These are phyloP conservation scores for Dromius quadrimaculatus DNA, from an alignment of 2,888 invertebrate species.

Conservation along the genomic window DNA sequence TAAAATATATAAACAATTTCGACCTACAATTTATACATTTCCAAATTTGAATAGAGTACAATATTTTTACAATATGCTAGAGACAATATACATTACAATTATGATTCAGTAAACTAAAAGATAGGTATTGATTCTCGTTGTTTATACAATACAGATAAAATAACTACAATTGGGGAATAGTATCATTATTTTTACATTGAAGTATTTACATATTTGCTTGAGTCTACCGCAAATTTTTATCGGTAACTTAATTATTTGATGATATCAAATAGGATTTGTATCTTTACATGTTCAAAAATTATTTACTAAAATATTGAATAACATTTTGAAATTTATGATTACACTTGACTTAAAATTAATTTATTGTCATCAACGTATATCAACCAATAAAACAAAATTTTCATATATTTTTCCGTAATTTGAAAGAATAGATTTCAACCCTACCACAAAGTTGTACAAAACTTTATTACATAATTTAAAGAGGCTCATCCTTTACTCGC, in stretches of 20 bases:
- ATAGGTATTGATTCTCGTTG: conserved; percentile 11
- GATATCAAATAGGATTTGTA: conserved; percentile 10
- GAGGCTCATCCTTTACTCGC: too few species aligned
- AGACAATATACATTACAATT: neutral
- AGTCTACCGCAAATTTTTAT: neutral
- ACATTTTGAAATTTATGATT: conserved; percentile 24
- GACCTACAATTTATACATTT: conserved; percentile 14
- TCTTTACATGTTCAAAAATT: conserved; percentile 32
- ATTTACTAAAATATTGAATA: conserved; percentile 22
- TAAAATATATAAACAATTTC: conserved; percentile 21
- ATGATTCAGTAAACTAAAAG: conserved; percentile 1
- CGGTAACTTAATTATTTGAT: neutral
- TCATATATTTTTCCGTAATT: conserved; percentile 13
- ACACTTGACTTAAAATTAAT: conserved; percentile 23
- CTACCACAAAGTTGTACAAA: too few species aligned
- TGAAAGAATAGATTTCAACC: too few species aligned
- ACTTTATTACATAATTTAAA: too few species aligned
- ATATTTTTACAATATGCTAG: conserved; percentile 3
- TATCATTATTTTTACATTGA: conserved; percentile 28
- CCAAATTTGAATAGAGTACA: conserved; percentile 1
- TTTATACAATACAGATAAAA: conserved; percentile 12
- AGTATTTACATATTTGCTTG: conserved; percentile 23
- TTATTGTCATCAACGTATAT: conserved; percentile 36
- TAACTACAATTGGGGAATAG: neutral
- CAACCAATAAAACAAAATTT: neutral